Percentiles rank a stretch among this genome's conserved stretches.
These are phyloP conservation scores for Phodopus roborovskii DNA, from an alignment of 2,113 vertebrate genomes.

Conservation along the genomic window DNA sequence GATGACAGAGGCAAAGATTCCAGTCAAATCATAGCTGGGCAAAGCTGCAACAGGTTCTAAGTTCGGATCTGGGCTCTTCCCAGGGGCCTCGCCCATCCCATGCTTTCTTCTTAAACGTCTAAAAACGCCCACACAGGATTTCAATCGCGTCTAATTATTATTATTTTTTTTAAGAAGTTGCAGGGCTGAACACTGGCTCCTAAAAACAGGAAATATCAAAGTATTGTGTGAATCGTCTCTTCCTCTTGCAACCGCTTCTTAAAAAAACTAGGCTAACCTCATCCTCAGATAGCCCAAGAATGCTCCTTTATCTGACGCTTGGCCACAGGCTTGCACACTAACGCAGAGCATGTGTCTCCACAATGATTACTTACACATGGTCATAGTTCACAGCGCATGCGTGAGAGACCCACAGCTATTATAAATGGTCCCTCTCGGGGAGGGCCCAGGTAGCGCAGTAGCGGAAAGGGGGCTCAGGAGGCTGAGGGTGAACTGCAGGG, in stretches of 20 bases:
- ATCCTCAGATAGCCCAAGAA: slow-evolving; percentile 7
- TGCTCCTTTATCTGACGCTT: slow-evolving; percentile 66
- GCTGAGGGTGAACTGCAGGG: background rate
- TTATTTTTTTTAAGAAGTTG: slow-evolving; percentile 53
- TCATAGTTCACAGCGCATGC: slow-evolving; percentile 23
- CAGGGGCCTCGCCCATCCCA: background rate
- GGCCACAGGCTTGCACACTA: slow-evolving; percentile 79
- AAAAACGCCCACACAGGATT: slow-evolving; percentile 59
- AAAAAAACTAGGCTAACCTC: slow-evolving; percentile 62
- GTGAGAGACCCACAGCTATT: slow-evolving; percentile 74
- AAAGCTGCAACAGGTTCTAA: slow-evolving; percentile 65
- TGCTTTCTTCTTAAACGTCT: slow-evolving; percentile 56
- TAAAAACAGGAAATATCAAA: slow-evolving; percentile 76
- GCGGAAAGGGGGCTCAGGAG: slow-evolving; percentile 24
- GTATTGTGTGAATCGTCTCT: slow-evolving; percentile 33
- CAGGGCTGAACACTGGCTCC: slow-evolving; percentile 71
- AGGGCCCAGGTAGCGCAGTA: slow-evolving; percentile 60
- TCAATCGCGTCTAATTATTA: slow-evolving; percentile 52
- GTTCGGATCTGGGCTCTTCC: slow-evolving; percentile 25
- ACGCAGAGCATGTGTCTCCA: slow-evolving; percentile 82
- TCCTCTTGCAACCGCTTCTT: background rate
- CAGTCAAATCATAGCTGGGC: slow-evolving; percentile 72
- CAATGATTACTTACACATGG: slow-evolving; percentile 75
- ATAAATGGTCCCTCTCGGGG: slow-evolving; percentile 64
- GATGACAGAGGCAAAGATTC: slow-evolving; percentile 64